Base-by-base conservation (phyloP, 2,797 vertebrate species). In the Rhynchonycteris naso region DNA sequence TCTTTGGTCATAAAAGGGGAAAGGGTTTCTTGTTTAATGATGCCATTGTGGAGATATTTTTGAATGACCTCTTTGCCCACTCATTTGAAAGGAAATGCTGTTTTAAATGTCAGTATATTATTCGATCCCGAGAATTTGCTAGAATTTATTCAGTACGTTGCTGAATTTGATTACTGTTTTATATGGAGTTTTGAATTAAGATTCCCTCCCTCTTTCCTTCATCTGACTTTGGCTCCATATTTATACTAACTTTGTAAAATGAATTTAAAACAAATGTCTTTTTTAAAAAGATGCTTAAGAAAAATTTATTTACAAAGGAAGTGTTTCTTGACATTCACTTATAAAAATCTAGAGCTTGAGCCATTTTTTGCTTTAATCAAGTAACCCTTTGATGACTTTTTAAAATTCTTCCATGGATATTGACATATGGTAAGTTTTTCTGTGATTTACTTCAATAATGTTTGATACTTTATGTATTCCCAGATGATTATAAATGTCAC, bases 161-260 rank as follows among this genome's bases (percentile, higher is more conserved):
- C 87, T 78, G 69, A 79, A 26, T 66, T 72, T 86, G 65, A 56
- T 21, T 47, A 5, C 69, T 79, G 7, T 33, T 76, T 66, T 68
- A 90, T 90, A 68, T 91, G 54, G 75, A n/a, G 21, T 69, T 91
- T 91, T 71, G 74, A 91, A 33, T 91, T 69, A 78, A 90, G 71
- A 65, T 65, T 82, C 13, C 33, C 19, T 28, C 10, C n/a, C 30
- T 30, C 33, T 52, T 65, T 33, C n/a, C 33, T 24, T 92, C 63
- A 4, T 66, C 33, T 43, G 86, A 11, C n/a, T 80, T 82, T 78
- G 75, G 68, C 38, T 81, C 66, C 47, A 50, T 33, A 15, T 28
- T 92, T 69, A 24, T 13, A 26, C 30, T 52, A 18, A 84, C 63
- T 91, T 88, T 83, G 56, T 85, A 74, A 91, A 76, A 54, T 76